Conservation (phyloP, 2,113 vertebrate species). For the Collichthys lucidus region DNA sequence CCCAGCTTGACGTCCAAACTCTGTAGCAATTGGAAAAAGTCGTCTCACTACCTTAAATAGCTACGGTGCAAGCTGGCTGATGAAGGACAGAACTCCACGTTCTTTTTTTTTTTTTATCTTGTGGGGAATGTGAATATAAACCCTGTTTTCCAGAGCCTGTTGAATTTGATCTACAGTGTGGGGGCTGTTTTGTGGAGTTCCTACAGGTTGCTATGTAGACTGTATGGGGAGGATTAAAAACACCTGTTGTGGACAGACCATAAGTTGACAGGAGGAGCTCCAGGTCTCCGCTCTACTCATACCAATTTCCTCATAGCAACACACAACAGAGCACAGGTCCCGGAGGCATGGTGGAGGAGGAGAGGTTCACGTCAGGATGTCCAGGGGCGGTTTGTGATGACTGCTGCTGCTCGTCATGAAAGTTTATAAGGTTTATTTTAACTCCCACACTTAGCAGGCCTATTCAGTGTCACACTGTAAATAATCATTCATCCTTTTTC, state of each 20-base stretch:
- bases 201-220: conserved; percentile 7
- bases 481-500: not conserved
- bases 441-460: conserved; percentile 62
- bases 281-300: conserved; percentile 25
- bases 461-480: conserved; percentile 30
- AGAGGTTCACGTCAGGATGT: conserved; percentile 48
- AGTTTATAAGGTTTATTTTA: conserved; percentile 75
- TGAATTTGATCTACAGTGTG: not conserved
- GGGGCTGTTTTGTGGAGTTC: not conserved
- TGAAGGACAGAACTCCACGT: not conserved
- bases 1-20: too few species aligned
- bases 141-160: not conserved
- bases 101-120: not conserved
- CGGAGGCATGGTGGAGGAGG: conserved; percentile 36
- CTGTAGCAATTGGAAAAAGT: too few species aligned
- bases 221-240: conserved; percentile 45
- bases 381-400: conserved; percentile 62
- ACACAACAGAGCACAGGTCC: conserved; percentile 22
- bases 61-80: not conserved
- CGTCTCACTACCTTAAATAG: too few species aligned
- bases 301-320: conserved; percentile 30
- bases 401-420: conserved; percentile 69
- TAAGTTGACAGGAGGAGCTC: conserved; percentile 44
- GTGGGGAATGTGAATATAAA: not conserved
- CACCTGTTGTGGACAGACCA: conserved; percentile 65